phyloP scores from a whole-genome alignment of 2,113 vertebrate genomes.

The Myrmecobius fasciatus region DNA sequence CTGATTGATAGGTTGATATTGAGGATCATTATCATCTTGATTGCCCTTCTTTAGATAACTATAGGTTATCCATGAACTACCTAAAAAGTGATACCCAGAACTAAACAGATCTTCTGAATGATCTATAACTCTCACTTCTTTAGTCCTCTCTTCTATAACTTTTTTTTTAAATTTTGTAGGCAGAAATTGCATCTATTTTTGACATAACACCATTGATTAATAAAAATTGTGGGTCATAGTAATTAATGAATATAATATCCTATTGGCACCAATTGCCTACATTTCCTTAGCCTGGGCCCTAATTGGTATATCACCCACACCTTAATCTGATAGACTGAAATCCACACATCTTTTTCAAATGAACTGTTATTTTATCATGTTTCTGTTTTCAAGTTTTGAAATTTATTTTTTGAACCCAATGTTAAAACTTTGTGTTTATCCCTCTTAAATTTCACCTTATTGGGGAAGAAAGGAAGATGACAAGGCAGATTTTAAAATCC shows the following conservation, averaged over 20 bases:
- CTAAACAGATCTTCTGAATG: not conserved
- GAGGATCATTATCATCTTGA: not conserved
- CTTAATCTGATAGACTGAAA: not conserved
- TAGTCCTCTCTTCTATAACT: not conserved
- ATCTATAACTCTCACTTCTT: not conserved
- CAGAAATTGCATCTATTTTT: not conserved
- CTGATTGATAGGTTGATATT: not conserved
- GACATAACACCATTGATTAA: not conserved
- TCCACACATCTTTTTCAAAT: not conserved
- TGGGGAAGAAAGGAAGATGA: not conserved
- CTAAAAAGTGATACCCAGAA: not conserved
- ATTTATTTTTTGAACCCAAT: not conserved
- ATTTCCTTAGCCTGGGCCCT: not conserved
- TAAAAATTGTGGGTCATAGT: not conserved
- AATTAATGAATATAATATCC: not conserved
- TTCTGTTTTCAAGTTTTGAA: not conserved
- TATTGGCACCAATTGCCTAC: not conserved
- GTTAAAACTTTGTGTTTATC: not conserved
- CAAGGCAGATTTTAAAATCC: not conserved
- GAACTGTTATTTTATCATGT: not conserved
- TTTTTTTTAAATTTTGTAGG: not conserved
- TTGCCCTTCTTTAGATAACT: not conserved
- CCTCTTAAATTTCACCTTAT: not conserved
- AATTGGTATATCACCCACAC: not conserved
- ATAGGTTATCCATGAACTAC: not conserved